Percentiles rank a stretch among this genome's conserved stretches.
These are phyloP conservation scores for Iphiclides podalirius DNA, from an alignment of 2,888 invertebrate genomes.

Conservation along the genomic window DNA sequence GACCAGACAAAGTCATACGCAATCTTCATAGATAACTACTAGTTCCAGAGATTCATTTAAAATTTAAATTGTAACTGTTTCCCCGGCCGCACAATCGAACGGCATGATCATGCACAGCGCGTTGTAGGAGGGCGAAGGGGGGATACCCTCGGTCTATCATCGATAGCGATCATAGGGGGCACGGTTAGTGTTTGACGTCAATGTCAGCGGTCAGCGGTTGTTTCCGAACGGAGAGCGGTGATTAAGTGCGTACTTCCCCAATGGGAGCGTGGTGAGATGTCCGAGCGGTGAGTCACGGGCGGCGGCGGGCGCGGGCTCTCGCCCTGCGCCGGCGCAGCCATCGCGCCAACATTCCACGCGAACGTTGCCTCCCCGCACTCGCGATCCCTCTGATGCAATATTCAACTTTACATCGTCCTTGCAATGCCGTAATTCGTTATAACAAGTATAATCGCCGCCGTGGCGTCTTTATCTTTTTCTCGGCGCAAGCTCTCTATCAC, in stretches of 20 bases:
- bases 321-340: conserved; percentile 37
- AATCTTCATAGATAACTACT: neutral
- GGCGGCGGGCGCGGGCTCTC: conserved; percentile 39
- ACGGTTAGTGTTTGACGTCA: conserved; percentile 52
- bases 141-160: conserved; percentile 11
- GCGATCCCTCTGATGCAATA: conserved; percentile 75
- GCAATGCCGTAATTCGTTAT: conserved; percentile 80
- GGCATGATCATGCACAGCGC: conserved; percentile 6
- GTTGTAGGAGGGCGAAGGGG: too few species aligned
- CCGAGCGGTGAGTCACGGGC: conserved; percentile 57
- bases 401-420: conserved; percentile 80
- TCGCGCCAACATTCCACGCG: conserved; percentile 70
- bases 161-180: conserved; percentile 8
- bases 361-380: conserved; percentile 69
- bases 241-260: conserved; percentile 67
- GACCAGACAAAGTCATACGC: neutral
- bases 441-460: conserved; percentile 70
- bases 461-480: conserved; percentile 64
- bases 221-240: conserved; percentile 39
- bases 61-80: conserved; percentile 6
- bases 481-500: conserved; percentile 48
- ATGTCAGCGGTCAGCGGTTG: conserved; percentile 38
- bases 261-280: conserved; percentile 45
- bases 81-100: neutral
- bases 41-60: conserved; percentile 1